Conservation (phyloP, 2,888 invertebrate species). For the Trypoxylon attenuatum region DNA sequence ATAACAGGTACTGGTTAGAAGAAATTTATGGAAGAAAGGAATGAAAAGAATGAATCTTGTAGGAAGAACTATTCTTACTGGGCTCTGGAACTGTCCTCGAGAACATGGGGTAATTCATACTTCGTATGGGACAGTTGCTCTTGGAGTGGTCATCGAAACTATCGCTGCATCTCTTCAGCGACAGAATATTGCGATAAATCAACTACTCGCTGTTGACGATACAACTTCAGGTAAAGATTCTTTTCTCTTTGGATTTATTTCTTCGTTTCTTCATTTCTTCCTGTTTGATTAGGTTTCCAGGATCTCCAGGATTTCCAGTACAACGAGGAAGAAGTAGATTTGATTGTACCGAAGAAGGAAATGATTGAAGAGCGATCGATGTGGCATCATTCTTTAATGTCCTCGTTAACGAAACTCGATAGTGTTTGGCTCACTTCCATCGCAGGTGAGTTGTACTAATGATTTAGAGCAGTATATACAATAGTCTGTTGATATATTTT, state of each 20-base stretch:
- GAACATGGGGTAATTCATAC: constrained; percentile 82
- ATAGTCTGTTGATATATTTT: constrained; percentile 2
- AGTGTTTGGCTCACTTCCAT: constrained; percentile 80
- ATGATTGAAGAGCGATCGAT: constrained; percentile 54
- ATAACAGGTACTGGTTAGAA: constrained; percentile 43
- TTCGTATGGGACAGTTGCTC: constrained; percentile 79
- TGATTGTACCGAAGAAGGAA: constrained; percentile 53
- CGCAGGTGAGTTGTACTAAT: constrained; percentile 73
- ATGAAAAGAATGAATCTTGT: neutral
- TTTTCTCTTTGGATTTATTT: neutral
- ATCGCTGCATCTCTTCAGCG: constrained; percentile 79
- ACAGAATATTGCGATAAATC: constrained; percentile 72
- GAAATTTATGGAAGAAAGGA: neutral
- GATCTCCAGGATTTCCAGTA: constrained; percentile 17
- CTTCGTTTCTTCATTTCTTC: neutral
- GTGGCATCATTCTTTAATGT: constrained; percentile 55
- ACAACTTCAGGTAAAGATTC: constrained; percentile 6
- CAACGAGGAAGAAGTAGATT: constrained; percentile 54
- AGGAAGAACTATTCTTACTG: constrained; percentile 51
- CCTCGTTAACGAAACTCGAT: constrained; percentile 72
- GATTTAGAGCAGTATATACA: neutral
- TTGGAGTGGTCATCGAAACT: constrained; percentile 78
- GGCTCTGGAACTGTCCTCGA: constrained; percentile 78
- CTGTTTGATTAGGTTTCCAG: neutral
- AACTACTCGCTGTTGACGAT: constrained; percentile 17